Evolutionary conservation across 1,140 invertebrate species (phyloP), one percentile per base, ranked within the genome.

Genomic region (Yoshiicerus persimilis): DNA sequence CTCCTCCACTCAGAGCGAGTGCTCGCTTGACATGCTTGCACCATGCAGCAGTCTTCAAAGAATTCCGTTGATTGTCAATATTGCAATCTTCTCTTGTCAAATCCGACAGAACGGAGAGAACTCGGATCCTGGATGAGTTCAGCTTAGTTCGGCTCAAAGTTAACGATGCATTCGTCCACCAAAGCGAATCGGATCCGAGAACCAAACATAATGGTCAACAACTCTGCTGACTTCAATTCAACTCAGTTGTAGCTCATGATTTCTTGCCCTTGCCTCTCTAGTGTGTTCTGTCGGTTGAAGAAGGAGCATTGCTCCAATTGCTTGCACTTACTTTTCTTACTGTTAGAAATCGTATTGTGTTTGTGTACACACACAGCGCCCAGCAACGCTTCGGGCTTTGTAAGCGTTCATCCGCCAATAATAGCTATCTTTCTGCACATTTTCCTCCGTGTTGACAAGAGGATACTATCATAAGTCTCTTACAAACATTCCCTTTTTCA

Each of bases 51-150:
- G 34, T 80, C 75, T 80, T 80, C 75, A 80, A 80, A 80, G 75
- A 80, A 80, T 80, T 80, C 75, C 75, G 75, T 80, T 80, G 75
- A 80, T 80, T 80, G 75, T 80, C 75, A 80, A 80, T 80, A 80
- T 80, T 80, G 75, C 75, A 80, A 80, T 80, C 75, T 80, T 80
- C 34, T 80, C 30, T 80, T 80, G 75, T 80, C 75, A 80, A 80
- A 80, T 80, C 75, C 75, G 75, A 80, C 32, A 32, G 75, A 80
- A 80, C 75, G 30, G 75, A 80, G 27, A 27, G 64, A 66, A 23
- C 64, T 66, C 23, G 66, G 27, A 70, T 70, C 47, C 47, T 20
- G 47, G 66, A 70, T 70, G 66, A 70, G 66, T 70, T 70, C 27
- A 70, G 66, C 66, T 70, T 16, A 70, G 25, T 30, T 56, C 13